These are phyloP conservation scores for Girardia tigrina DNA, from an alignment of 2,888 invertebrate species.

Conservation along the genomic window DNA sequence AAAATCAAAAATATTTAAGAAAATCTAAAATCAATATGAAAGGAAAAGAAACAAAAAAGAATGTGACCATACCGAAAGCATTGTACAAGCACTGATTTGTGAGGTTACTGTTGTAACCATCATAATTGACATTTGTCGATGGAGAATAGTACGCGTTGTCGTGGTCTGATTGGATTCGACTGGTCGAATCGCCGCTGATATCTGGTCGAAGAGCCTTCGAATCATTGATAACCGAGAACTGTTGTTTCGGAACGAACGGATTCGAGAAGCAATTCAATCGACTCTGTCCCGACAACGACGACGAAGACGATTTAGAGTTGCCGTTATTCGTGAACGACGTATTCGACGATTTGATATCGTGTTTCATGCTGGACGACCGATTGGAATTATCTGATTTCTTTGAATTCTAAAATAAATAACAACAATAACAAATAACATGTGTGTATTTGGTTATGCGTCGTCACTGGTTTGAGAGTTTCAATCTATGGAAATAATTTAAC, in stretches of 20 bases:
- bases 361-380: neutral
- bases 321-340: neutral
- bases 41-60: too few relatives aligned
- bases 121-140: neutral
- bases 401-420: neutral
- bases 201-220: neutral
- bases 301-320: neutral
- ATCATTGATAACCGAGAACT: neutral
- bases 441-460: too few relatives aligned
- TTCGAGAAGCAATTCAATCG: neutral
- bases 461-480: too few relatives aligned
- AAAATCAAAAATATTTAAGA: too few relatives aligned
- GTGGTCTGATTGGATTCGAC: neutral
- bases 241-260: neutral
- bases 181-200: neutral
- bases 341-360: neutral
- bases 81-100: conserved; percentile 4
- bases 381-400: neutral
- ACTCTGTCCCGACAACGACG: too few relatives aligned
- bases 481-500: too few relatives aligned
- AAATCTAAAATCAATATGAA: too few relatives aligned
- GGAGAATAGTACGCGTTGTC: neutral
- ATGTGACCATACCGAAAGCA: neutral
- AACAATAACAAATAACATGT: too few relatives aligned
- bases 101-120: neutral